A percentile compares a stretch with the other conserved stretches of the same genome.
Conservation (phyloP, 2,797 vertebrate species). For the Florisuga fusca region DNA sequence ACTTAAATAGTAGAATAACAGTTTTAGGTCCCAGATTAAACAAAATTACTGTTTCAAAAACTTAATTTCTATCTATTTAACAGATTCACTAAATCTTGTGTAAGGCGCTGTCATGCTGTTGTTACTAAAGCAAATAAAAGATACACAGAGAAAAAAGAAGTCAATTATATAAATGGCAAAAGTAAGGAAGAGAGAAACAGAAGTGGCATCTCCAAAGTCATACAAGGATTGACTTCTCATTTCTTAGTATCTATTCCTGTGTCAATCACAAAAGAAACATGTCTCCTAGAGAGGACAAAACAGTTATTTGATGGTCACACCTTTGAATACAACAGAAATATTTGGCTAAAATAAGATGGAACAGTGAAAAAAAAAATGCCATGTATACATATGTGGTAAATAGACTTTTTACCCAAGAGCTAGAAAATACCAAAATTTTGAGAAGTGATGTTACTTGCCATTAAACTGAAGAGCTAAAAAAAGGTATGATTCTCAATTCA, state of each 20-base stretch:
- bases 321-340: not conserved
- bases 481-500: conserved; percentile 49
- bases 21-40: not conserved
- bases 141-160: not conserved
- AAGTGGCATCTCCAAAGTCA: not conserved
- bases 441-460: not conserved
- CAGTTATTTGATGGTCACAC: not conserved
- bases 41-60: not conserved
- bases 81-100: not conserved
- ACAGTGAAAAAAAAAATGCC: not conserved
- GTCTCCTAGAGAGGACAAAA: not conserved
- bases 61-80: not conserved
- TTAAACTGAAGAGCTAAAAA: conserved; percentile 13
- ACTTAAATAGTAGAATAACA: not conserved
- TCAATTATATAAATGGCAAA: not conserved
- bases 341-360: not conserved
- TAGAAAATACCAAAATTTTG: not conserved
- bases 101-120: not conserved
- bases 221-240: not conserved
- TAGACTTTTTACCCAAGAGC: not conserved
- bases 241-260: not conserved
- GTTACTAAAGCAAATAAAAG: not conserved
- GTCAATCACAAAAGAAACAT: not conserved
- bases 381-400: not conserved
- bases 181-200: not conserved